Percentiles rank a stretch among this genome's conserved stretches.
These are phyloP conservation scores for Exocentrus adspersus DNA, from an alignment of 2,888 invertebrate genomes.

Conservation along the genomic window DNA sequence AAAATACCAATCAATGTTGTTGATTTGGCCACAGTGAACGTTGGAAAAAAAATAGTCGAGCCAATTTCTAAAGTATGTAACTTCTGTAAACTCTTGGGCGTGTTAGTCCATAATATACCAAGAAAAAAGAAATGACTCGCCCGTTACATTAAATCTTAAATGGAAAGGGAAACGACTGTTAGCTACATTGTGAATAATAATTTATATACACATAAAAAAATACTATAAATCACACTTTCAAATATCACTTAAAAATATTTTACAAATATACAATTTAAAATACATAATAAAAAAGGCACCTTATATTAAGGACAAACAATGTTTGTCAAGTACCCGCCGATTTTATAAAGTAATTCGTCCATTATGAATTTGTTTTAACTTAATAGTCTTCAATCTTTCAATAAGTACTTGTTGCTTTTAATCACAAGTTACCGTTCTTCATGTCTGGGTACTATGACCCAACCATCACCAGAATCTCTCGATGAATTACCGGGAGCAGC, in stretches of 20 bases:
- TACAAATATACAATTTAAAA: conserved; percentile 29
- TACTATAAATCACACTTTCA: conserved; percentile 30
- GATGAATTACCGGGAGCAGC: conserved; percentile 34
- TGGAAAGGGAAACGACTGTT: too few species aligned
- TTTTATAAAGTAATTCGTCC: too few species aligned
- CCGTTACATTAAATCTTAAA: too few species aligned
- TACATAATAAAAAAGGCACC: conserved; percentile 33
- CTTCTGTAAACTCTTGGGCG: too few species aligned
- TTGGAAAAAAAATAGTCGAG: too few species aligned
- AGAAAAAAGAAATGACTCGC: too few species aligned
- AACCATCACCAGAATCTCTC: conserved; percentile 48
- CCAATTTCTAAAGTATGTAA: too few species aligned
- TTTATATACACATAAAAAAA: conserved; percentile 23
- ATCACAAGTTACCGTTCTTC: conserved; percentile 19
- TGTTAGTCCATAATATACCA: too few species aligned
- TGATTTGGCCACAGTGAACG: too few species aligned
- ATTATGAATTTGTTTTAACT: conserved; percentile 2
- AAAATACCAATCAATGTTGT: neutral
- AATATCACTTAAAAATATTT: conserved; percentile 24
- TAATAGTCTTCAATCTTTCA: conserved; percentile 10
- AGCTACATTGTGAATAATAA: neutral
- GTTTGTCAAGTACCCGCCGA: too few species aligned
- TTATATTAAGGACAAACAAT: conserved; percentile 22
- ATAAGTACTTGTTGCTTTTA: too few species aligned
- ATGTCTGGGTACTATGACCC: conserved; percentile 55